These are phyloP conservation scores for Drosophila kurseongensis DNA, from an alignment of 1,140 invertebrate species.

Conservation along the genomic window DNA sequence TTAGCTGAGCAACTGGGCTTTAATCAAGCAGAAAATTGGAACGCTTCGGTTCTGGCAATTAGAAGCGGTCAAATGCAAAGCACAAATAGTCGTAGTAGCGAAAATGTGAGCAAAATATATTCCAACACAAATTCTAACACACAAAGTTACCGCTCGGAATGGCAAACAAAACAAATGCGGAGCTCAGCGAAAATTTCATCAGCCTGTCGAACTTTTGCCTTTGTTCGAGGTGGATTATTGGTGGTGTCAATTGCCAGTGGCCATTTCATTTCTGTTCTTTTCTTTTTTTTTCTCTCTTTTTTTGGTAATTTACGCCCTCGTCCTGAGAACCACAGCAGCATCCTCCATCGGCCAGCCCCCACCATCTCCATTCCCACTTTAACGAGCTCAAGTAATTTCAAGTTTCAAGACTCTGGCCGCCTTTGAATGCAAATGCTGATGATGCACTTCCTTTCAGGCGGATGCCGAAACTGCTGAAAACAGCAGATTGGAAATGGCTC, in stretches of 20 bases:
- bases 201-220: slow-evolving; percentile 58
- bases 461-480: slow-evolving; percentile 57
- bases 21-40: slow-evolving; percentile 76
- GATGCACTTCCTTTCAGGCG: slow-evolving; percentile 73
- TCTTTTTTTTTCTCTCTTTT: slow-evolving; percentile 15
- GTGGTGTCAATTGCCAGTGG: slow-evolving; percentile 82
- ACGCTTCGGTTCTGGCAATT: slow-evolving; percentile 57
- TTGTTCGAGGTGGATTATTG: slow-evolving; percentile 64
- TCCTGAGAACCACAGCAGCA: slow-evolving; percentile 7
- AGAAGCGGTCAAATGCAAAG: slow-evolving; percentile 51
- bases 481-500: slow-evolving; percentile 77
- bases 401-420: slow-evolving; percentile 53
- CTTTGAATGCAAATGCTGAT: slow-evolving; percentile 77
- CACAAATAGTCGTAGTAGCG: slow-evolving; percentile 16
- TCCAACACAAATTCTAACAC: slow-evolving; percentile 25
- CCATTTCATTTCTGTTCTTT: slow-evolving; percentile 57
- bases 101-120: slow-evolving; percentile 35
- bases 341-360: slow-evolving; percentile 1
- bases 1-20: slow-evolving; percentile 56
- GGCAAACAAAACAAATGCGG: slow-evolving; percentile 69
- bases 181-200: slow-evolving; percentile 70
- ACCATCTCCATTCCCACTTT: slow-evolving; percentile 35
- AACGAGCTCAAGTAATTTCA: slow-evolving; percentile 72
- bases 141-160: slow-evolving; percentile 27
- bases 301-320: slow-evolving; percentile 73